Conservation (phyloP, 1,140 invertebrate species). For the Drosophila sturtevanti region DNA sequence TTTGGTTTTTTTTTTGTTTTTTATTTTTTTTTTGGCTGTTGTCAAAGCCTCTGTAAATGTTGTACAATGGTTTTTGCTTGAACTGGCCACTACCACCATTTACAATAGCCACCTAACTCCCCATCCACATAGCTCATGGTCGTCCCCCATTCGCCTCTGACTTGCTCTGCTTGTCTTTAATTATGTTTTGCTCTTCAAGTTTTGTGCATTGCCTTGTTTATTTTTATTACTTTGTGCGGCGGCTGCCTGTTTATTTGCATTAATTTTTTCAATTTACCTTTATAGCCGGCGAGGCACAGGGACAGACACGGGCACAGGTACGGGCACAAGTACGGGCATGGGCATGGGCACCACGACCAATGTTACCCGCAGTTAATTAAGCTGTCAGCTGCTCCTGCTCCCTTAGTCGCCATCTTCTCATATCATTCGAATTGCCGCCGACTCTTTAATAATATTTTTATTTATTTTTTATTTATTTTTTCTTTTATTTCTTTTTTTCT, state of each 20-base stretch:
- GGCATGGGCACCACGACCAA: not conserved
- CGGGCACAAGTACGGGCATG: not conserved
- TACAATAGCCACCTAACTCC: not conserved
- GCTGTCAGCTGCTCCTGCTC: slow-evolving; percentile 39
- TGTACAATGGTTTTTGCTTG: not conserved
- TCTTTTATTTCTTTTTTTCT: not conserved
- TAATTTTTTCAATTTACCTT: slow-evolving; percentile 77
- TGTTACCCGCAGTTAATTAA: slow-evolving; percentile 61
- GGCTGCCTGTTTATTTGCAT: slow-evolving; percentile 68
- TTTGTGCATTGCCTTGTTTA: slow-evolving; percentile 77
- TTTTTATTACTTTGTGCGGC: slow-evolving; percentile 67
- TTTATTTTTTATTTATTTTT: not conserved
- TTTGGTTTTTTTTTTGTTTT: not conserved
- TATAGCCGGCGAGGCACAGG: slow-evolving; percentile 45
- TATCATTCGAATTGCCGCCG: not conserved
- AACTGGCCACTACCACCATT: not conserved
- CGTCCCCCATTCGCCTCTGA: not conserved
- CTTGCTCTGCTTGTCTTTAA: slow-evolving; percentile 58
- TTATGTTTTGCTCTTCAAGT: slow-evolving; percentile 67
- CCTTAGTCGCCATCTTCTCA: not conserved
- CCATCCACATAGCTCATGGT: not conserved
- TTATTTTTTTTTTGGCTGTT: not conserved
- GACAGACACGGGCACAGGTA: not conserved
- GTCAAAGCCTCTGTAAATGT: slow-evolving; percentile 5
- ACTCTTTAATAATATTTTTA: slow-evolving; percentile 51